phyloP scores from a whole-genome alignment of 2,888 invertebrate genomes.

The Cyclophora albipunctata region DNA sequence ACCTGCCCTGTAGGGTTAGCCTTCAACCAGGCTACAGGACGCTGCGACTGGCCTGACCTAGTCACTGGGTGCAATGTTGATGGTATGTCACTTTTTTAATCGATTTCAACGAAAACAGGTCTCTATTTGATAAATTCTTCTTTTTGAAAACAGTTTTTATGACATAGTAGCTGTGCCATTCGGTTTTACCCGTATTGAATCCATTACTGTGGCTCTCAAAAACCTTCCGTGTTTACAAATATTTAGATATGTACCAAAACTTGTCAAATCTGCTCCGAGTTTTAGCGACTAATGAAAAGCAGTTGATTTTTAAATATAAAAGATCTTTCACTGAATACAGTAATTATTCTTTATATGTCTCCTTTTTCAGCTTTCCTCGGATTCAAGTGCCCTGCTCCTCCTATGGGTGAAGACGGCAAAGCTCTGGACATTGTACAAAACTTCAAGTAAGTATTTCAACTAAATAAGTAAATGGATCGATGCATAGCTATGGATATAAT shows the following conservation, averaged over 20 bases:
- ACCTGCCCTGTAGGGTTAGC: conserved; percentile 87
- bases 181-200: too few relatives aligned
- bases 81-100: conserved; percentile 39
- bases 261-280: too few relatives aligned
- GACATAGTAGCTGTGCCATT: too few relatives aligned
- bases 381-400: conserved; percentile 39
- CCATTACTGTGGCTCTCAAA: too few relatives aligned
- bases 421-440: conserved; percentile 26
- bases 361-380: conserved; percentile 42
- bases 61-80: conserved; percentile 79
- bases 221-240: too few relatives aligned
- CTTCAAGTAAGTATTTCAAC: conserved; percentile 33
- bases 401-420: conserved; percentile 27
- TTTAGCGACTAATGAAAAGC: too few relatives aligned
- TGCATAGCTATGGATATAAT: too few relatives aligned
- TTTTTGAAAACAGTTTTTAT: too few relatives aligned
- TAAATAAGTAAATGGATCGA: not conserved
- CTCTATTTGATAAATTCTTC: not conserved
- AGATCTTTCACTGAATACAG: not conserved
- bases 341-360: conserved; percentile 1
- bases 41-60: conserved; percentile 90
- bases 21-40: conserved; percentile 78
- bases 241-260: too few relatives aligned
- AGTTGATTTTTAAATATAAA: too few relatives aligned
- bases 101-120: not conserved